Evolutionary conservation across 2,113 vertebrate genomes (phyloP).

Genomic region (Labeo catla): DNA sequence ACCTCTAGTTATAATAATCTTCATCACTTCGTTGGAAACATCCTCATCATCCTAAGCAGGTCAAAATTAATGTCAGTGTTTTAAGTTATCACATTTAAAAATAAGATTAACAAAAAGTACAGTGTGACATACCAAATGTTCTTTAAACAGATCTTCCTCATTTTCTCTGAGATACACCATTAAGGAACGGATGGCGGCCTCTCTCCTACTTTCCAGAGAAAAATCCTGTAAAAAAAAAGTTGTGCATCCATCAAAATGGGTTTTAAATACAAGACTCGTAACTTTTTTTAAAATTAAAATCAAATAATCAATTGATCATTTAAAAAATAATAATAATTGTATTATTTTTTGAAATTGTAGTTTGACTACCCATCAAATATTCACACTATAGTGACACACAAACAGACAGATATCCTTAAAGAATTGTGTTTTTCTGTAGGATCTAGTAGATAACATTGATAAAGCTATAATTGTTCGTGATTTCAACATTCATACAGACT

Average conservation of each 20-base stretch:
- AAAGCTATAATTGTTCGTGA: too few relatives aligned
- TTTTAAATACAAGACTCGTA: not conserved
- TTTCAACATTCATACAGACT: too few relatives aligned
- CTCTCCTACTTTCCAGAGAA: not conserved
- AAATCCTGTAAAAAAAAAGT: not conserved
- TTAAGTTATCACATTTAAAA: not conserved
- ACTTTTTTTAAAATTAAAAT: not conserved
- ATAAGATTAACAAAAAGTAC: too few relatives aligned
- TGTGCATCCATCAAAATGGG: not conserved
- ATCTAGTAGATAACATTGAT: too few relatives aligned
- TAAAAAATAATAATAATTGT: not conserved
- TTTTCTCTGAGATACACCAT: slow-evolving; percentile 51
- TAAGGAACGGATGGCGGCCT: slow-evolving; percentile 29
- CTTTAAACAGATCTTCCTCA: slow-evolving; percentile 46
- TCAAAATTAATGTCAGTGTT: not conserved
- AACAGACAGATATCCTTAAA: not conserved
- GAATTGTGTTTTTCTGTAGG: too few relatives aligned
- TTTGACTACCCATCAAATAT: not conserved
- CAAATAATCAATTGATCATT: not conserved
- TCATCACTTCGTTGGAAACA: slow-evolving; percentile 41
- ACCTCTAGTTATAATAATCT: slow-evolving; percentile 42
- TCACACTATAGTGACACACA: not conserved
- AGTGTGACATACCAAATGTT: not conserved
- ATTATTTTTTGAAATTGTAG: not conserved
- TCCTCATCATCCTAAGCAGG: slow-evolving; percentile 32